Conservation (phyloP, 1,140 invertebrate species). For the Papilio aristodemus region DNA sequence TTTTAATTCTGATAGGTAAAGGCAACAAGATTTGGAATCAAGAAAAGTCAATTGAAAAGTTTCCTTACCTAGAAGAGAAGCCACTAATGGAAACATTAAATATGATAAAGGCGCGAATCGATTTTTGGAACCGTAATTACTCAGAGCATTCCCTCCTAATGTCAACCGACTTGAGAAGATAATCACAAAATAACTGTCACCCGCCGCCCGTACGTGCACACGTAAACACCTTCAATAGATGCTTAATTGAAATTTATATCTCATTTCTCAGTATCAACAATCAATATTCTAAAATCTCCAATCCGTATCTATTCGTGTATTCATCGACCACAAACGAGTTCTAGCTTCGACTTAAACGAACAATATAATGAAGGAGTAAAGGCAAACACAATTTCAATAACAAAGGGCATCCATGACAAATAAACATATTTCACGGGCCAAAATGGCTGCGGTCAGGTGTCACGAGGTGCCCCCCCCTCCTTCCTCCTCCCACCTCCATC, state of each 20-base stretch:
- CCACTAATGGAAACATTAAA: too few species aligned
- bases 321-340: constrained; percentile 74
- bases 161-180: constrained; percentile 51
- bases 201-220: constrained; percentile 45
- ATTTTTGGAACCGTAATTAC: neutral
- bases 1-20: too few species aligned
- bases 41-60: too few species aligned
- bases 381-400: constrained; percentile 80
- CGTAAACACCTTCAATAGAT: constrained; percentile 67
- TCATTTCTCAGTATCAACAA: constrained; percentile 79
- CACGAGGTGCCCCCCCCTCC: constrained; percentile 54
- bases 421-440: constrained; percentile 80
- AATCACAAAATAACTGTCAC: constrained; percentile 70
- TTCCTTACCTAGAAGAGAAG: too few species aligned
- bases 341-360: constrained; percentile 72
- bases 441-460: constrained; percentile 79
- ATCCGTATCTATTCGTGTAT: constrained; percentile 74
- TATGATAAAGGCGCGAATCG: too few species aligned
- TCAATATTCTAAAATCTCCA: constrained; percentile 78
- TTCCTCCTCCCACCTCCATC: constrained; percentile 41
- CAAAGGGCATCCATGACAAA: constrained; percentile 78
- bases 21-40: too few species aligned
- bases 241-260: constrained; percentile 80
- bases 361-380: constrained; percentile 79
- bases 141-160: neutral